Evolutionary conservation across 2,888 invertebrate genomes (phyloP), one percentile per base, ranked within the genome.

Genomic region (Diarsia dahlii): DNA sequence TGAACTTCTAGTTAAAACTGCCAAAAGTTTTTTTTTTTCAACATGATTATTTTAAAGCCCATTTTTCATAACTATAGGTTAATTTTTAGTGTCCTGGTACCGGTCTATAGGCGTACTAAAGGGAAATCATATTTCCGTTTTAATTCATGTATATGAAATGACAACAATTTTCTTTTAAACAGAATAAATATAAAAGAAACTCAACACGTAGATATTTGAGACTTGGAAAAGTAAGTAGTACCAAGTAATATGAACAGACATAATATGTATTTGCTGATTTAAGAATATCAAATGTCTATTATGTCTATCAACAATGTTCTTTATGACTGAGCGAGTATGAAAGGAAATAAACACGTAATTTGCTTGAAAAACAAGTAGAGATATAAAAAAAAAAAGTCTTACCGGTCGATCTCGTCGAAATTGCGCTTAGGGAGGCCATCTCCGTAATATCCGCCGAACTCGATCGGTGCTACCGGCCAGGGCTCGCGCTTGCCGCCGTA

Each of bases 381-480:
- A 63, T 56, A 45, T 52, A 56, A 71, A 65, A 48, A 64, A 65
- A 58, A 68, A 56, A 69, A 70, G 63, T 58, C 50, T 93, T 89
- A 95, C 96, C 95, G 93, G 92, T 97, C 97, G 80, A 97, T 97
- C 92, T 97, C 97, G 86, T 97, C 97, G 89, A 97, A 97, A 91
- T 97, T 97, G 71, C 95, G 93, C 85, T 95, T 95, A 20, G 94
- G 93, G 66, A 94, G 90, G 56, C 93, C 95, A 76, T 95, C 94
- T 76, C 92, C 94, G 89, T 93, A 94, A 90, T 94, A 95, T 87
- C 93, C 92, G 85, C 87, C 82, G 80, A 91, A 92, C 78, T 92
- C 92, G 76, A 90, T 71, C 74, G 93, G 89, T 45, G 90, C 87
- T 70, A 92, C 81, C 12, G 93, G 92, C 92, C 94, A 95, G 46